Percentiles rank a stretch among this genome's conserved stretches.
Evolutionary conservation across 2,113 vertebrate genomes (phyloP).

Genomic region (Hyaena hyaena): DNA sequence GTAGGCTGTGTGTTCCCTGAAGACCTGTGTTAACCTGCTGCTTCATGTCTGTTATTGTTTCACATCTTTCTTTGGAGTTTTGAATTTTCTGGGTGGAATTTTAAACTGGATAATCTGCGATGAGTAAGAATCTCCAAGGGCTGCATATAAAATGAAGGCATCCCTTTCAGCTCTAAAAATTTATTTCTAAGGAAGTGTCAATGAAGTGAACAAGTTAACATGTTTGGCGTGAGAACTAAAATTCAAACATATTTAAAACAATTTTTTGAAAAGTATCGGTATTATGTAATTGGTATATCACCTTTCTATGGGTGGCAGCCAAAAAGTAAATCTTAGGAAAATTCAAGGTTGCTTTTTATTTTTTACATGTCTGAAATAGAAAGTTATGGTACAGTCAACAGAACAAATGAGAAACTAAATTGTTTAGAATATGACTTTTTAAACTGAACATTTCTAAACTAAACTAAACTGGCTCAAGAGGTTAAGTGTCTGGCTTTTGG

Average conservation of each 20-base stretch:
- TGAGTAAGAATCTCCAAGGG: not conserved
- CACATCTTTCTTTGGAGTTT: not conserved
- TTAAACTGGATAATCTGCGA: not conserved
- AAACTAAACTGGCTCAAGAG: too few relatives aligned
- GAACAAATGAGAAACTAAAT: not conserved
- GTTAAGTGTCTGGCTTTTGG: too few relatives aligned
- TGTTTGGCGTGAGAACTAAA: slow-evolving; percentile 9
- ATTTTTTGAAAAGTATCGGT: not conserved
- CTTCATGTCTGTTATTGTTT: not conserved
- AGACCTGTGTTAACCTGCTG: not conserved
- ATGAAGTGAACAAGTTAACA: not conserved
- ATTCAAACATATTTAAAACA: not conserved
- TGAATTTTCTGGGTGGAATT: slow-evolving; percentile 24
- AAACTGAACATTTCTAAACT: slow-evolving; percentile 9
- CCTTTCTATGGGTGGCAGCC: not conserved
- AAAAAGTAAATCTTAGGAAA: not conserved
- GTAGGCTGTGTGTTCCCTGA: slow-evolving; percentile 70
- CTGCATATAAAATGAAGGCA: slow-evolving; percentile 20
- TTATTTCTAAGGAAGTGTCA: slow-evolving; percentile 6
- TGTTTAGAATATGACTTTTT: slow-evolving; percentile 47
- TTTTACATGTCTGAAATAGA: slow-evolving; percentile 20
- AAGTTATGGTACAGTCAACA: slow-evolving; percentile 16
- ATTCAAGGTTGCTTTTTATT: not conserved
- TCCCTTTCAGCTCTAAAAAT: not conserved
- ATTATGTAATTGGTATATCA: not conserved